A percentile compares a stretch with the other conserved stretches of the same genome.
Conservation (phyloP, 2,797 vertebrate species). For the Dicrostonyx torquatus region DNA sequence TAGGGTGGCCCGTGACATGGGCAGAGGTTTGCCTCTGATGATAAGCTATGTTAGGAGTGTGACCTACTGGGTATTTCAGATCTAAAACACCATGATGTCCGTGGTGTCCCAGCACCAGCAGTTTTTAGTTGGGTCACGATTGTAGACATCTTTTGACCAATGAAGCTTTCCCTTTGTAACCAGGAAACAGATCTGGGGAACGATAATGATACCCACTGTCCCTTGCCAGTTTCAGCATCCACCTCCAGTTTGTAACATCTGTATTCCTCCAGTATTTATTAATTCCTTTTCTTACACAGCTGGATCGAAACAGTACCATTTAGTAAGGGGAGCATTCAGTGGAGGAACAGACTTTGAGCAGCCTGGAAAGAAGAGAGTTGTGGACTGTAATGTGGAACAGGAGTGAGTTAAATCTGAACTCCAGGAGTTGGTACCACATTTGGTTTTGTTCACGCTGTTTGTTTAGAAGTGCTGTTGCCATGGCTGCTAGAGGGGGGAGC, state of each 20-base stretch:
- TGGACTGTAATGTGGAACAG: neutral
- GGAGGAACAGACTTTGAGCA: neutral
- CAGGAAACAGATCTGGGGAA: neutral
- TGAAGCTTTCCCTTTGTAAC: neutral
- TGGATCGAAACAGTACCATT: neutral
- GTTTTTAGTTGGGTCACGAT: neutral
- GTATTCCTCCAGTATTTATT: neutral
- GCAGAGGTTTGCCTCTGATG: neutral
- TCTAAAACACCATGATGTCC: neutral
- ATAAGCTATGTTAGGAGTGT: neutral
- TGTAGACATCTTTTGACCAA: neutral
- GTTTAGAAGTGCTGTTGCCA: neutral
- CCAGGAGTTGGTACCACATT: neutral
- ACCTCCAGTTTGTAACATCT: too few relatives aligned
- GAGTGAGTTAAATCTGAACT: neutral
- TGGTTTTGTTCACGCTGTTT: neutral
- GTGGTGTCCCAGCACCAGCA: too few relatives aligned
- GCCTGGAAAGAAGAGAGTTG: neutral
- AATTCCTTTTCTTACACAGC: neutral
- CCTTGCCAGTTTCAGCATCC: neutral
- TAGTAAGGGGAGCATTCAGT: neutral
- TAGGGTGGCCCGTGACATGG: neutral
- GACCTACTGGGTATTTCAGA: rapidly evolving
- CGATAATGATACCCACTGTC: neutral
- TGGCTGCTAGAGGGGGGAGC: neutral